Base-by-base conservation (phyloP, 2,888 invertebrate species). In the Meloe dianella region DNA sequence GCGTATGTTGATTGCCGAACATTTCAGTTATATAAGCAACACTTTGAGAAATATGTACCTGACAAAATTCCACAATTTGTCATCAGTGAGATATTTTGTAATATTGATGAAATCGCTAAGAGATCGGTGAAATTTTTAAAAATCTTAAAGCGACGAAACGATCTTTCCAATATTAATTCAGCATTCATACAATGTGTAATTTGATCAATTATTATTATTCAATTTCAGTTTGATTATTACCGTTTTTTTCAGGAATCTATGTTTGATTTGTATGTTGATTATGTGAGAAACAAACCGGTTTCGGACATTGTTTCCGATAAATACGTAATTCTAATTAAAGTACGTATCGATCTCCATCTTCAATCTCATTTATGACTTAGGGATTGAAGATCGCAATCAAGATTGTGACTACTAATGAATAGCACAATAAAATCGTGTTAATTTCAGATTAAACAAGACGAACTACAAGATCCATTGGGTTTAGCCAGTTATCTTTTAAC, bases 391-490 rank as follows among this genome's bases (percentile, higher is more conserved):
- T 30, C 1, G 1, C 6, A 7, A 30, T 30, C 7, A 8, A 30
- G 1, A 5, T 30, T 30, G 30, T 6, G 30, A 32, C 9, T 32
- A 1, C 9, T 30, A 30, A 30, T 9, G 9, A 30, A 30, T 30
- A 9, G 8, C 7, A 32, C 12, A 61, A 60, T 47, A 60, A 70
- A 57, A 61, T 12, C 58, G 32, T 56, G 57, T 60, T 67, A 67
- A 47, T 47, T 47, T 60, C 59, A 75, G 75, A 84, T 84, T 71
- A 81, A 84, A n/a, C 83, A 85, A 61, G 82, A 81, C 51, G 81
- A 81, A 68, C 67, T 83, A 54, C 63, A 67, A 22, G 75, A 77
- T 64, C 66, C 67, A 10, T 62, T 77, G 24, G 77, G 72, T 60
- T 65, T 77, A 60, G 69, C 74, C 5, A 77, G 77, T 63, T 71